Evolutionary conservation across 2,797 vertebrate species (phyloP).

Genomic region (Smutsia gigantea): DNA sequence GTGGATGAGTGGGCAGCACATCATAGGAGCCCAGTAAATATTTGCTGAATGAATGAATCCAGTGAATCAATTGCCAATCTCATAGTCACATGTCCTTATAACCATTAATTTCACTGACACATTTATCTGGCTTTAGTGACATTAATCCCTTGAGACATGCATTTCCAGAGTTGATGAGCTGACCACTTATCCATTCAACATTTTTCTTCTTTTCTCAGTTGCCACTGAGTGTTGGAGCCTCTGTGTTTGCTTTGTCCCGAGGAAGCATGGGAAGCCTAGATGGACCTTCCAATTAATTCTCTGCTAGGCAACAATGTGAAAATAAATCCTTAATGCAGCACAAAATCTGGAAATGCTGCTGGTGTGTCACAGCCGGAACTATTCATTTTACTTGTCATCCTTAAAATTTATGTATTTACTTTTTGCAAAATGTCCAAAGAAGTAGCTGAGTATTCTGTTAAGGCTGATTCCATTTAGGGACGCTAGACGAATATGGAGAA

Average conservation of each 20-base stretch:
- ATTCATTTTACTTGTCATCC: conserved; percentile 61
- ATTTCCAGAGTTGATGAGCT: neutral
- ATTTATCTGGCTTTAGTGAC: neutral
- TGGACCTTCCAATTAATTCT: conserved; percentile 59
- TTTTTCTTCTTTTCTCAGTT: conserved; percentile 36
- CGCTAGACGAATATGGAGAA: neutral
- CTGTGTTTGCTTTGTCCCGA: conserved; percentile 49
- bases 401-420: conserved; percentile 77
- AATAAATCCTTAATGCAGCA: conserved; percentile 53
- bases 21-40: neutral
- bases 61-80: neutral
- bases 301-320: conserved; percentile 47
- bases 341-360: conserved; percentile 57
- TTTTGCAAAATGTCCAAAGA: conserved; percentile 54
- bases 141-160: neutral
- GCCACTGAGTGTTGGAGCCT: neutral
- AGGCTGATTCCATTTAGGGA: neutral
- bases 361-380: neutral
- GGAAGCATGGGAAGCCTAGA: conserved; percentile 2
- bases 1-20: neutral
- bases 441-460: neutral
- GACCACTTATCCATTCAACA: neutral
- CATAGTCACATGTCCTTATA: neutral
- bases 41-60: neutral
- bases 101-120: neutral